Base-by-base conservation (phyloP, 64 coral and sea anemone species). In the Orbicella faveolata region DNA sequence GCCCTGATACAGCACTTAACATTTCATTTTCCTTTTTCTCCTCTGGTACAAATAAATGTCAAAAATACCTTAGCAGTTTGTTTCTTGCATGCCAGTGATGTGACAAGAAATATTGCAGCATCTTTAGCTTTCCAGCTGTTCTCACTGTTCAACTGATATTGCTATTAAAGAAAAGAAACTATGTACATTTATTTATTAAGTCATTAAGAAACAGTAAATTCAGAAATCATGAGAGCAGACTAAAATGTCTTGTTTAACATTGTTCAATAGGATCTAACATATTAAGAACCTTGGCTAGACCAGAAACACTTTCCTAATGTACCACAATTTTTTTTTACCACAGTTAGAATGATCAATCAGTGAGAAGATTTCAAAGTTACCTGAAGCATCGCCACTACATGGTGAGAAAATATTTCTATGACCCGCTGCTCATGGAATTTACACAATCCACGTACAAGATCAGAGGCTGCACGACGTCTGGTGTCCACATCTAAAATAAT, bases 121-220 rank as follows among this genome's bases (percentile, higher is more conserved):
- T 99, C 97, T 84, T 99, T 99, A 81, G 94, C 79, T 85, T 93
- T 99, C 97, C 97, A 99, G 74, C 96, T 99, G 54, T 86, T 80
- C 75, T 93, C 80, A 54, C 87, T 78, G 21, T 95, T 75, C 59
- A 79, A 34, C 36, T 95, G 83, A 86, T 99, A 95, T 93, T 91
- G 93, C 97, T 99, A 41, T 70, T 52, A 84, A 51, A 77, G 73
- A 59, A 59, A 16, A 59, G 55, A 59, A 59, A 59, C 55, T 48
- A 30, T 30, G 30, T 30, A 48, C 4, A 48, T 48, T 48, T 48
- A 48, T 5, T 48, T 48, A 5, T 48, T 6, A 48, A 48, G 44
- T 48, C 44, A 48, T 48, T 6, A 2, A 41, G 7, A 48, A 48
- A 48, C 44, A 48, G 44, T 48, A 48, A 30, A 30, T 48, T 48